These are phyloP conservation scores for Scaptomyza pallida DNA, from an alignment of 1,140 invertebrate genomes.

Conservation along the genomic window DNA sequence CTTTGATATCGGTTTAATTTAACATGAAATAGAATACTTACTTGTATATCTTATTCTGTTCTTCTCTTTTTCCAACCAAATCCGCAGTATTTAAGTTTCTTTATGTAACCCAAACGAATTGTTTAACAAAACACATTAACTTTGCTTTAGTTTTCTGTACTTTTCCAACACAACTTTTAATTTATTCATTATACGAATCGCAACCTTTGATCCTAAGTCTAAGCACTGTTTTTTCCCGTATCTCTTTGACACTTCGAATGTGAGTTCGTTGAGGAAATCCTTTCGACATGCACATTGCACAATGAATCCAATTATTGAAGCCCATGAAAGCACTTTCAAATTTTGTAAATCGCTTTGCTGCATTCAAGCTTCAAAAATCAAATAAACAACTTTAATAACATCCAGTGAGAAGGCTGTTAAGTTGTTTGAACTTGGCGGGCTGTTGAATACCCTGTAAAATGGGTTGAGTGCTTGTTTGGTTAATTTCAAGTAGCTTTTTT, in stretches of 20 bases:
- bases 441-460: slow-evolving; percentile 4
- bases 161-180: not conserved
- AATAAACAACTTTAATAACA: slow-evolving; percentile 35
- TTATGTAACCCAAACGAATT: too few relatives aligned
- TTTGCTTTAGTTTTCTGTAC: too few relatives aligned
- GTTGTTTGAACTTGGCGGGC: not conserved
- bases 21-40: too few relatives aligned
- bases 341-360: slow-evolving; percentile 38
- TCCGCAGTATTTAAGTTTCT: too few relatives aligned
- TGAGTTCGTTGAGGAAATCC: not conserved
- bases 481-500: too few relatives aligned
- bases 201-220: not conserved
- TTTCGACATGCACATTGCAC: slow-evolving; percentile 13
- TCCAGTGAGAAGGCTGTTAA: not conserved
- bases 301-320: slow-evolving; percentile 29
- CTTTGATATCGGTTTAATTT: too few relatives aligned
- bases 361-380: slow-evolving; percentile 30
- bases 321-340: slow-evolving; percentile 20
- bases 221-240: not conserved
- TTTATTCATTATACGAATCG: not conserved
- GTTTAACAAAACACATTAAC: too few relatives aligned
- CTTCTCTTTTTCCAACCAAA: too few relatives aligned
- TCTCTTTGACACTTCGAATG: not conserved
- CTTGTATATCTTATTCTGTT: too few relatives aligned
- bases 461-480: too few relatives aligned